Evolutionary conservation across 2,113 vertebrate genomes (phyloP).

Genomic region (Callopanchax toddi): DNA sequence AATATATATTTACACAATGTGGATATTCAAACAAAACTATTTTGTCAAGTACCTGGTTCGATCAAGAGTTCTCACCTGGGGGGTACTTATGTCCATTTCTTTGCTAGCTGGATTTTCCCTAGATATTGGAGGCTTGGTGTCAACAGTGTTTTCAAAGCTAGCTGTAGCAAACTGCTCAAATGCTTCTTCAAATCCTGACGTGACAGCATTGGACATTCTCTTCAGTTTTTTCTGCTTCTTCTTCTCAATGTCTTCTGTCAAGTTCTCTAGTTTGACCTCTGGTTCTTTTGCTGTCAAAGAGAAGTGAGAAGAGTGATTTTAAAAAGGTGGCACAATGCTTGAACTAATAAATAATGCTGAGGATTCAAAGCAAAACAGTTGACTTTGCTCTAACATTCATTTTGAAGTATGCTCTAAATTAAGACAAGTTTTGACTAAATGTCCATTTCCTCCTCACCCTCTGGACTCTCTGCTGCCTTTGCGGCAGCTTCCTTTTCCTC

Average conservation of each 20-base stretch:
- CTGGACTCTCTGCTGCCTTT: constrained; percentile 40
- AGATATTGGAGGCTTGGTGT: constrained; percentile 36
- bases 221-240: constrained; percentile 71
- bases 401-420: no score
- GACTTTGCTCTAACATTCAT: background rate
- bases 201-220: constrained; percentile 46
- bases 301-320: background rate
- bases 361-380: background rate
- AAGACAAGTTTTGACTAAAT: no score
- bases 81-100: constrained; percentile 20
- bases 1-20: background rate
- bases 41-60: background rate
- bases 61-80: constrained; percentile 47
- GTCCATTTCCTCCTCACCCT: constrained; percentile 56
- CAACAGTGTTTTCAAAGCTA: background rate
- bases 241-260: constrained; percentile 53
- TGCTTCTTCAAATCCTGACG: constrained; percentile 82
- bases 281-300: constrained; percentile 27
- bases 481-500: constrained; percentile 74
- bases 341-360: background rate
- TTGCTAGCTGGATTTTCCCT: constrained; percentile 22
- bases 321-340: background rate
- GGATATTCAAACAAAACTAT: background rate
- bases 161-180: constrained; percentile 83
- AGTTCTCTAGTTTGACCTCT: constrained; percentile 31